These are phyloP conservation scores for Itoplectis maculator DNA, from an alignment of 2,888 invertebrate species.

Conservation along the genomic window DNA sequence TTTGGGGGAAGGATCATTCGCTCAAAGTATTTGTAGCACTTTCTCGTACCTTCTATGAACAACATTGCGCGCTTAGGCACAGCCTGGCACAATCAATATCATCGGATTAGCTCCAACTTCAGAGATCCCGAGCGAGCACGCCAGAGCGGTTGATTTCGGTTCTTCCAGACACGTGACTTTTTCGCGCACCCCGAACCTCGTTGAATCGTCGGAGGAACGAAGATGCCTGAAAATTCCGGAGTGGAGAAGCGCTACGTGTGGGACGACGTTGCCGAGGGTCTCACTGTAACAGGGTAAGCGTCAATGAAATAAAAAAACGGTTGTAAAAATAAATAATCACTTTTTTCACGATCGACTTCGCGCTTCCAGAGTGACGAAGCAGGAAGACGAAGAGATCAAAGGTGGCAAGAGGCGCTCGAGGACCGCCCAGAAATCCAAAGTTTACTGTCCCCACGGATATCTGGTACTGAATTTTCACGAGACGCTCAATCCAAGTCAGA, in stretches of 20 bases:
- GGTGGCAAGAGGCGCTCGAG: slow-evolving; percentile 61
- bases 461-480: slow-evolving; percentile 78
- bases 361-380: slow-evolving; percentile 64
- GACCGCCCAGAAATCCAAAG: slow-evolving; percentile 59
- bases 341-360: not conserved
- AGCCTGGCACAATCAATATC: slow-evolving; percentile 73
- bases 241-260: slow-evolving; percentile 75
- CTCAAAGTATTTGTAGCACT: not conserved
- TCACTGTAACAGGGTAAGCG: slow-evolving; percentile 74
- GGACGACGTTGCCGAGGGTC: slow-evolving; percentile 76
- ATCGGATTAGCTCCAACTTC: slow-evolving; percentile 73
- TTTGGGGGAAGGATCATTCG: no score
- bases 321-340: not conserved
- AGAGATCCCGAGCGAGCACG: slow-evolving; percentile 59
- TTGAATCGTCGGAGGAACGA: slow-evolving; percentile 26
- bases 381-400: slow-evolving; percentile 74
- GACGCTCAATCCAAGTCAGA: slow-evolving; percentile 76
- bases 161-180: not conserved
- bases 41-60: not conserved
- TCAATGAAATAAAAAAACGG: not conserved
- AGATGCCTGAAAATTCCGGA: slow-evolving; percentile 59
- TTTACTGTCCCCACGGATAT: slow-evolving; percentile 78
- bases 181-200: slow-evolving; percentile 6
- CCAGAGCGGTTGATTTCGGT: slow-evolving; percentile 2
- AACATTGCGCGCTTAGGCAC: slow-evolving; percentile 50